Conservation (phyloP, 1,140 invertebrate species). For the Euura saliciscinereae region DNA sequence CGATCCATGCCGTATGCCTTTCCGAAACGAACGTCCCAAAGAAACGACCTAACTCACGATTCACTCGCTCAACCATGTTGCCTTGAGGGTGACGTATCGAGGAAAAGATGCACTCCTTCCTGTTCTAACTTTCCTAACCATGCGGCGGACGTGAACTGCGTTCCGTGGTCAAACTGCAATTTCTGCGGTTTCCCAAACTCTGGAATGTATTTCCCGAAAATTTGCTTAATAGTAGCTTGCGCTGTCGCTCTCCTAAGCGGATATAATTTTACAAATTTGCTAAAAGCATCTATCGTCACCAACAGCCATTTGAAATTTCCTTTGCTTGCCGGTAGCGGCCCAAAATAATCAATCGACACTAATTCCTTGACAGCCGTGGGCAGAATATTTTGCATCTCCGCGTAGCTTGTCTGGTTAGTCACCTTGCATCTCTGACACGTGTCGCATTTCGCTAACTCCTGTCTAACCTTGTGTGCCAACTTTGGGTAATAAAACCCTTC, state of each 20-base stretch:
- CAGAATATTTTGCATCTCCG: slow-evolving; percentile 21
- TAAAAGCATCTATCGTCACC: slow-evolving; percentile 38
- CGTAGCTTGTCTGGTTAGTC: background rate
- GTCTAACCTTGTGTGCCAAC: background rate
- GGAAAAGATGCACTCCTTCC: slow-evolving; percentile 5
- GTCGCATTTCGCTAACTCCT: slow-evolving; percentile 7
- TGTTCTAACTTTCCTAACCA: background rate
- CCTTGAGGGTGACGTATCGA: slow-evolving; percentile 23
- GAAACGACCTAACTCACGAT: slow-evolving; percentile 21
- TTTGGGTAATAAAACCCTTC: slow-evolving; percentile 17
- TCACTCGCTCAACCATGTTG: slow-evolving; percentile 24
- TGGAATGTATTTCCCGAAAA: background rate
- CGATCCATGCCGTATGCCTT: slow-evolving; percentile 14
- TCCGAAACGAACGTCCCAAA: slow-evolving; percentile 23
- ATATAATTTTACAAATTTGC: slow-evolving; percentile 35
- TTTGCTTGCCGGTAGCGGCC: slow-evolving; percentile 28
- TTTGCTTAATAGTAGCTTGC: background rate
- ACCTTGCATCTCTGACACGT: slow-evolving; percentile 14
- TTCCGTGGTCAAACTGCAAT: background rate
- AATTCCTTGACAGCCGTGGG: slow-evolving; percentile 28
- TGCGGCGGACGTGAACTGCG: background rate
- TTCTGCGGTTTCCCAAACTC: background rate
- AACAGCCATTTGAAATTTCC: slow-evolving; percentile 34
- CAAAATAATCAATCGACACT: slow-evolving; percentile 37
- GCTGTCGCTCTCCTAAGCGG: background rate